Conservation (phyloP, 2,113 vertebrate genomes). For the Axis porcinus region DNA sequence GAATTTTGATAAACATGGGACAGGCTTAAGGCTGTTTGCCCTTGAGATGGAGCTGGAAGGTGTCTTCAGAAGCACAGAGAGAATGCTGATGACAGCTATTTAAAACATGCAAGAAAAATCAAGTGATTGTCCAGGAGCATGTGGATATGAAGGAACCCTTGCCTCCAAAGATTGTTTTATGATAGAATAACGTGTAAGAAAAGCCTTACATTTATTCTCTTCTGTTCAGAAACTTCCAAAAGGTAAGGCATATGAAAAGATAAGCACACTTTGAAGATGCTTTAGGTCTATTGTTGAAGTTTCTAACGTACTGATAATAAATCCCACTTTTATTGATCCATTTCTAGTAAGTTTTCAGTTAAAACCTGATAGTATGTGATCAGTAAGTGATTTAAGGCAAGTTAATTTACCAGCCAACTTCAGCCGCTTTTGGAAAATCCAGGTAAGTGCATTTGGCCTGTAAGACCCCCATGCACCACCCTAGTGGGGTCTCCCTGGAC, state of each 20-base stretch:
- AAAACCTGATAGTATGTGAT: neutral
- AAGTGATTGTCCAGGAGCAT: no score
- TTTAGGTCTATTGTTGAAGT: neutral
- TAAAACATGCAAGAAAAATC: neutral
- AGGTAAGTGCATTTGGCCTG: rapidly evolving
- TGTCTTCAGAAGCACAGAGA: neutral
- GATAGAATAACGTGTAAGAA: neutral
- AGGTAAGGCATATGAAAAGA: rapidly evolving
- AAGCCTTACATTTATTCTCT: neutral
- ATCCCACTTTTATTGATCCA: neutral
- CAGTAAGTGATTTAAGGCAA: neutral
- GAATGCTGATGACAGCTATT: rapidly evolving
- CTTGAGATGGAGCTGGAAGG: neutral
- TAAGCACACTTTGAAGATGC: rapidly evolving
- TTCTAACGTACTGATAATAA: neutral
- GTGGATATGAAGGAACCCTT: no score
- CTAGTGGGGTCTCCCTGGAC: rapidly evolving
- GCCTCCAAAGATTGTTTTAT: neutral
- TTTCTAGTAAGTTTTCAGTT: neutral
- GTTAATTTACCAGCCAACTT: no score
- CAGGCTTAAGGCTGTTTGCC: neutral
- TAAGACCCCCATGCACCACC: rapidly evolving
- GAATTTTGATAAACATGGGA: neutral
- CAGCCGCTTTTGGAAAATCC: neutral
- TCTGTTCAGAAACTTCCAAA: neutral